phyloP scores from a whole-genome alignment of 2,113 vertebrate genomes.

The Phyllostomus hastatus region DNA sequence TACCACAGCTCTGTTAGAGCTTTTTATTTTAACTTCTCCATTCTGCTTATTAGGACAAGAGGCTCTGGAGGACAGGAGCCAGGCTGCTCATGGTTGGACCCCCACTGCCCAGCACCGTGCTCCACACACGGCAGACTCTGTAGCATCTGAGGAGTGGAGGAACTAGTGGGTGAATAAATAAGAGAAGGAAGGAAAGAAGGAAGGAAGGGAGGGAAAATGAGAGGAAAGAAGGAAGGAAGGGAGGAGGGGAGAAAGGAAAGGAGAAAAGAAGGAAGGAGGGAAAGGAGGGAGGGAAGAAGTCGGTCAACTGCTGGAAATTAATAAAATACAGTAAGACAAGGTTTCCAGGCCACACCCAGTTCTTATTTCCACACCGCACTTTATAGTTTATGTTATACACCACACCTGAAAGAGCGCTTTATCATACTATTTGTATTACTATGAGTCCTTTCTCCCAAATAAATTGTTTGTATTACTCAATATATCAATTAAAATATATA shows the following conservation, averaged over 20 bases:
- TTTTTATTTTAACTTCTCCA: not conserved
- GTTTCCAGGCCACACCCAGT: not conserved
- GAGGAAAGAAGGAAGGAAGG: rapidly evolving
- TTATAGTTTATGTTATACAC: not conserved
- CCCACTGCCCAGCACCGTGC: rapidly evolving
- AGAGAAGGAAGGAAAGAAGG: not conserved
- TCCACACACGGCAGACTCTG: rapidly evolving
- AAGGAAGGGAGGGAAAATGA: rapidly evolving
- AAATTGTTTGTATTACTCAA: not conserved
- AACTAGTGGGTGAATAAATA: too few relatives aligned
- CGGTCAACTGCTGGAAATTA: not conserved
- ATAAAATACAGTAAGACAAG: not conserved
- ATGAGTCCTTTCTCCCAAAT: not conserved
- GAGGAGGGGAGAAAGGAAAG: rapidly evolving
- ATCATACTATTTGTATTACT: not conserved
- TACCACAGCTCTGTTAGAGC: not conserved
- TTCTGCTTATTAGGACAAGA: rapidly evolving
- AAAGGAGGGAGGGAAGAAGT: not conserved
- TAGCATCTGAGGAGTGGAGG: not conserved
- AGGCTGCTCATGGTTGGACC: not conserved
- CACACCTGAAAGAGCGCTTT: not conserved
- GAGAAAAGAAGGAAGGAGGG: not conserved
- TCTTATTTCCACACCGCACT: too few relatives aligned
- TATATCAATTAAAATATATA: not conserved
- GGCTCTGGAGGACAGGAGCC: not conserved